These are phyloP conservation scores for Eulemur coronatus DNA, from an alignment of 2,797 vertebrate genomes.

Conservation along the genomic window DNA sequence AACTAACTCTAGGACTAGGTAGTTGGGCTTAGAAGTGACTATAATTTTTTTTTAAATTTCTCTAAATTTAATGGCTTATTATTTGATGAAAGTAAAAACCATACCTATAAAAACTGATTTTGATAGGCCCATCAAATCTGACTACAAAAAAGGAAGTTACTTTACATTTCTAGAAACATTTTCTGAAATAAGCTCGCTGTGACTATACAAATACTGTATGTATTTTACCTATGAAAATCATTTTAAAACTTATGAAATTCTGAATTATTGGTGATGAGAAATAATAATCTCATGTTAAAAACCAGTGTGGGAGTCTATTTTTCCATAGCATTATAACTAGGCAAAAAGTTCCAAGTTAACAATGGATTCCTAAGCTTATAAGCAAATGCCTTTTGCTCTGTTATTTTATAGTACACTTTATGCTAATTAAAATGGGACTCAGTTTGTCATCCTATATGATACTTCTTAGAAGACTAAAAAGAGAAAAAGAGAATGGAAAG, in stretches of 20 bases:
- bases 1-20: background rate
- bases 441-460: background rate
- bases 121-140: background rate
- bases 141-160: background rate
- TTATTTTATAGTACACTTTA: slow-evolving; percentile 1
- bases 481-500: background rate
- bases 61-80: background rate
- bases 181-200: background rate
- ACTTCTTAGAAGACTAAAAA: background rate
- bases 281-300: slow-evolving; percentile 36
- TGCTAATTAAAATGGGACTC: background rate
- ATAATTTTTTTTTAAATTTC: background rate
- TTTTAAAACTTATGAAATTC: slow-evolving; percentile 33
- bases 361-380: slow-evolving; percentile 24
- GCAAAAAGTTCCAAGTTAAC: slow-evolving; percentile 18
- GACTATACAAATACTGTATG: background rate
- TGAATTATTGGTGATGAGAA: slow-evolving; percentile 8
- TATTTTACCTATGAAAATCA: background rate
- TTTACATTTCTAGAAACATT: slow-evolving; percentile 46
- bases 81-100: slow-evolving; percentile 34
- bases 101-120: background rate
- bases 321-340: background rate
- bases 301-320: background rate
- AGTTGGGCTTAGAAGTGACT: background rate
- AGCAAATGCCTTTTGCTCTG: background rate